phyloP scores from a whole-genome alignment of 2,888 invertebrate genomes.

The Cerastis rubricosa region DNA sequence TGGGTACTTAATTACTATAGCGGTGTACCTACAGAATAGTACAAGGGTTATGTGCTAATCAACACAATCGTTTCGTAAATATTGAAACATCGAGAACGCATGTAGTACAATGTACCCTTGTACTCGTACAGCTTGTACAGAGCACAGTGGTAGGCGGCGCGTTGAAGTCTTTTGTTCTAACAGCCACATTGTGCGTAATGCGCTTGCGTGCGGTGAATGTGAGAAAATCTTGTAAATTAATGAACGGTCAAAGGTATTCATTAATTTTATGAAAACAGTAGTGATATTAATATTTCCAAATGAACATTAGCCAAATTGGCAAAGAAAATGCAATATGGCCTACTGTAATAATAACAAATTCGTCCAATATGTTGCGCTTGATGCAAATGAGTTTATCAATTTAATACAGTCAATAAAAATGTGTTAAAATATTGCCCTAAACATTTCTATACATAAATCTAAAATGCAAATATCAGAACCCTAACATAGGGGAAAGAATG shows the following conservation, averaged over 20 bases:
- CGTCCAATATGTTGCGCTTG: background rate
- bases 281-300: background rate
- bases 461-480: constrained; percentile 51
- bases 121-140: background rate
- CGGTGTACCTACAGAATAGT: background rate
- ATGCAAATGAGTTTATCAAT: constrained; percentile 17
- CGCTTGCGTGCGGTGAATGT: constrained; percentile 1
- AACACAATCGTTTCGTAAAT: constrained; percentile 37
- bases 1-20: background rate
- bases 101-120: background rate
- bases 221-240: background rate
- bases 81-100: constrained; percentile 16
- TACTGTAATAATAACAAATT: background rate
- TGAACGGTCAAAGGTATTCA: background rate
- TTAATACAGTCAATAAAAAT: constrained; percentile 39
- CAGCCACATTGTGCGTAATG: background rate
- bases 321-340: background rate
- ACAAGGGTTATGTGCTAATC: constrained; percentile 16
- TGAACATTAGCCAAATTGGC: background rate
- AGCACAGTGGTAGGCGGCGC: constrained; percentile 58
- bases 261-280: constrained; percentile 13
- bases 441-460: constrained; percentile 45
- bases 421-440: constrained; percentile 44
- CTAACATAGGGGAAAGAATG: constrained; percentile 54
- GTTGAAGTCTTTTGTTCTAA: constrained; percentile 78